Evolutionary conservation across 2,888 invertebrate species (phyloP).

Genomic region (Heterodera filipjevi): DNA sequence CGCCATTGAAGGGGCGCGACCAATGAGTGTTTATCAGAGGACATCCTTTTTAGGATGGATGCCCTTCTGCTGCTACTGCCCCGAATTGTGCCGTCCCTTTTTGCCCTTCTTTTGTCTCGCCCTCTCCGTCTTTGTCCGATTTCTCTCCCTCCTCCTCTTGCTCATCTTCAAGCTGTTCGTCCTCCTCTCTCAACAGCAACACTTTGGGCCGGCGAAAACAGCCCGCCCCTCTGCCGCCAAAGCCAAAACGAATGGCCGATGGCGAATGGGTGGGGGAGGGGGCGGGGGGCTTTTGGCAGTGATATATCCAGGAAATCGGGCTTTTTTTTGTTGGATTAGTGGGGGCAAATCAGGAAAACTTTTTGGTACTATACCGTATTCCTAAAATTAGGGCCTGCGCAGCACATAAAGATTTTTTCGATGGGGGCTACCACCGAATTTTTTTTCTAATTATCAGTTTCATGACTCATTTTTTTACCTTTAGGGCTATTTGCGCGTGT

Average conservation of each 20-base stretch:
- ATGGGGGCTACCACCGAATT: too few species aligned
- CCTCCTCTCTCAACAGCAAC: neutral
- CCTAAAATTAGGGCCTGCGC: too few species aligned
- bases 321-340: too few species aligned
- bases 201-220: neutral
- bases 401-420: too few species aligned
- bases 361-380: too few species aligned
- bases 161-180: neutral
- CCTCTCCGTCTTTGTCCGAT: constrained; percentile 7
- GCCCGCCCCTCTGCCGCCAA: neutral
- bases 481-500: constrained; percentile 88
- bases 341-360: too few species aligned
- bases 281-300: too few species aligned
- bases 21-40: neutral
- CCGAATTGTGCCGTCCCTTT: neutral
- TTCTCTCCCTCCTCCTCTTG: neutral
- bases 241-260: neutral
- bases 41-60: neutral
- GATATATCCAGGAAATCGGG: too few species aligned
- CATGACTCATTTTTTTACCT: neutral
- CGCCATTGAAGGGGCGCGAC: neutral
- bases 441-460: too few species aligned
- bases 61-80: neutral
- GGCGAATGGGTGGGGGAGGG: neutral
- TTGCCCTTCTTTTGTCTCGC: neutral